Evolutionary conservation across 2,113 vertebrate genomes (phyloP), one percentile per base, ranked within the genome.

Genomic region (Manacus vitellinus): DNA sequence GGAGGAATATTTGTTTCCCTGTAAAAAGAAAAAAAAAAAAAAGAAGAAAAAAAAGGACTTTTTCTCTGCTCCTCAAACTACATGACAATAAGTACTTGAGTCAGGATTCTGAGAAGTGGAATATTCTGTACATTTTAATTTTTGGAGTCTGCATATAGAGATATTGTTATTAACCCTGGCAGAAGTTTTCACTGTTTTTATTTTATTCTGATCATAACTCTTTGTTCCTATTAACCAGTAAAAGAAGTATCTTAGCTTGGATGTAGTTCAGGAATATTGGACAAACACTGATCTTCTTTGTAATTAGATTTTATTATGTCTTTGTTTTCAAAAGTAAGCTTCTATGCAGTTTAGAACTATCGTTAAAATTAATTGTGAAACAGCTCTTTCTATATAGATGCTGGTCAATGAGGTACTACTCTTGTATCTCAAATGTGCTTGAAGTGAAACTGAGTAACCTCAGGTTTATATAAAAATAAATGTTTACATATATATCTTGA

Each of bases 391-490:
- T 78, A 92, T 93, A 88, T 73, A 67, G 35, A 81, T 78, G 41
- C 52, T 92, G 91, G 52, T 83, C 92, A 91, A 65, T 12, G 15
- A 86, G 43, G 65, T 85, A 55, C 44, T 65, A 14, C 68, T 95
- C 65, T 91, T 72, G 54, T 92, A 43, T 86, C 85, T 97, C 77
- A 95, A 96, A 89, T 73, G 2, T 41, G 77, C 47, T 92, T 86
- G 84, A 78, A 85, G 65, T 44, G 28, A 95, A 96, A 85, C 66
- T 74, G 74, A 95, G 76, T 88, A 96, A 96, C 81, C 55, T 93
- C 55, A 85, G 83, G 59, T 97, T 96, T 97, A 81, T 95, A 94
- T 43, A 89, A 76, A 85, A 76, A 68, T 72, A 86, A 75, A 63
- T 71, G 27, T 71, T 74, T 86, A 51, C 55, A 47, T 55, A 39